These are phyloP conservation scores for Erpornis zantholeuca DNA, from an alignment of 2,113 vertebrate species.

Conservation along the genomic window DNA sequence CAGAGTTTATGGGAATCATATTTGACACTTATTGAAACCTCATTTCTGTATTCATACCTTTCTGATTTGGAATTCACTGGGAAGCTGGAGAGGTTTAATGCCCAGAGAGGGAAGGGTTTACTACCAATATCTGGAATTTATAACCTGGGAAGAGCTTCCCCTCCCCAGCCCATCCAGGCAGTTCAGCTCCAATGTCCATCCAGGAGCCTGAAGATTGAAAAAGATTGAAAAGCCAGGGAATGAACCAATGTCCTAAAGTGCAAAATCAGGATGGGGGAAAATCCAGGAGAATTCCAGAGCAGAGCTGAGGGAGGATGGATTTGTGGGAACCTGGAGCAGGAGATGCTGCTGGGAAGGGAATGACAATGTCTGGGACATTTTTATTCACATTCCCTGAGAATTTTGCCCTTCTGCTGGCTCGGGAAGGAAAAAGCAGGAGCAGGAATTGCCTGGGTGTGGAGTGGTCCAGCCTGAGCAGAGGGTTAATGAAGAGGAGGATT, in stretches of 20 bases:
- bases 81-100: background rate
- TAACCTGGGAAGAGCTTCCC: background rate
- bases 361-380: background rate
- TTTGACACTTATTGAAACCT: background rate
- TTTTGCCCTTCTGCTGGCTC: background rate
- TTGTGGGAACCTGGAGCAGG: background rate
- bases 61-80: background rate
- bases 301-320: background rate
- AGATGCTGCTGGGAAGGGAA: background rate
- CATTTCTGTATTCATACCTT: background rate
- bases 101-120: background rate
- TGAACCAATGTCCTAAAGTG: background rate
- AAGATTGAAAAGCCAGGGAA: too few species aligned
- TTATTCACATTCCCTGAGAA: background rate
- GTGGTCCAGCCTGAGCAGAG: background rate
- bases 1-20: background rate
- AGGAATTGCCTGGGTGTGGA: background rate
- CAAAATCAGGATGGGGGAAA: fast-evolving
- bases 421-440: background rate
- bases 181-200: background rate
- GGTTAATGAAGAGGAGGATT: background rate
- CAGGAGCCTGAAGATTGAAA: too few species aligned
- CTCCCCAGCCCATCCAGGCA: background rate
- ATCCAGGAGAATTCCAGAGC: background rate
- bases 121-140: background rate